Evolutionary conservation across 2,888 invertebrate genomes (phyloP), one percentile per base, ranked within the genome.

Genomic region (Dynastes grantii): DNA sequence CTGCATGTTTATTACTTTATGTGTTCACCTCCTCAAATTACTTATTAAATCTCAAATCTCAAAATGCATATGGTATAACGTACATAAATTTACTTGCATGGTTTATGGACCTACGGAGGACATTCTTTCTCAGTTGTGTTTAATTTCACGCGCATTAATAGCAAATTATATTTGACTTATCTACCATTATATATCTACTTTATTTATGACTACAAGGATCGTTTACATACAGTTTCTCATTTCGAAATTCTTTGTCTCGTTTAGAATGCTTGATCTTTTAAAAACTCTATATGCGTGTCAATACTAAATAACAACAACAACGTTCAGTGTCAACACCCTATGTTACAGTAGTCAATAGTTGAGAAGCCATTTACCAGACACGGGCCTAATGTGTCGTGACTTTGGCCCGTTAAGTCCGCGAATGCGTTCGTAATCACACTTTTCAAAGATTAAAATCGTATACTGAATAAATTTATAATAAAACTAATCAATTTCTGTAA

Each of bases 311-410:
- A 45, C 65, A 45, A 68, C 27, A 27, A 68, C 67, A 68, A 67
- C 32, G 68, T 51, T 68, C 68, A 51, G 29, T 68, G 68, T 68
- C 68, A 68, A 51, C 68, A 68, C 68, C 68, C 68, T 68, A 22
- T 11, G 51, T 51, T 32, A 0, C 49, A 68, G 49, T 51, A 67
- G 45, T 45, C 45, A 68, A 51, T 16, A 68, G 22, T 51, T 37
- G 2, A 68, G 49, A 68, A 13, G 13, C 45, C 11, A 29, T 22
- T 22, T 68, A 27, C 68, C 51, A 51, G 68, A 51, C 51, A 29
- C 51, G 16, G 27, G 29, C 51, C 3, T 51, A 68, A 68, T 68
- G 11, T 68, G 29, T 68, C 68, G 68, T 68, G 68, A 68, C 51
- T 51, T 13, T 9, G 49, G 2, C 29, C 49, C 68, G 51, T 68